Conservation (phyloP, 2,888 invertebrate species). For the Podotricha telesiphe region DNA sequence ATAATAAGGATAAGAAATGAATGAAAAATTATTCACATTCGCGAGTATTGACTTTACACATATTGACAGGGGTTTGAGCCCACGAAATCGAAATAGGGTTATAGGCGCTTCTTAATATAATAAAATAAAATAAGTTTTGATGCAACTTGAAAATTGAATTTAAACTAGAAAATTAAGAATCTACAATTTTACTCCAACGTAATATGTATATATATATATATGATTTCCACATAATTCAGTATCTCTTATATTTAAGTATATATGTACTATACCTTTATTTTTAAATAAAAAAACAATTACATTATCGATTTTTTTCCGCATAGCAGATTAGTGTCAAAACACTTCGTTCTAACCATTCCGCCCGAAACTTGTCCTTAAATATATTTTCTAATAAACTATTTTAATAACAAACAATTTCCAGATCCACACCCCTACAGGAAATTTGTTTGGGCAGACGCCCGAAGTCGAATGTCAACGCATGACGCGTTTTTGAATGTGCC, state of each 20-base stretch:
- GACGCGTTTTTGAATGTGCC: constrained; percentile 77
- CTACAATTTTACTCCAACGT: no score
- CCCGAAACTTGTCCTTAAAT: neutral
- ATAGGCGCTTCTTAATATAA: constrained; percentile 36
- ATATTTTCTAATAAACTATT: neutral
- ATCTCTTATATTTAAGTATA: no score
- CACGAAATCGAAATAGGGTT: constrained; percentile 64
- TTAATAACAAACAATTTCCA: neutral
- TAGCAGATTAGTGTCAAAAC: no score
- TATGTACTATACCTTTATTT: no score
- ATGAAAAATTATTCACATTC: constrained; percentile 79
- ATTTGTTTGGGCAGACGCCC: constrained; percentile 58
- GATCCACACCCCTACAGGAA: constrained; percentile 32
- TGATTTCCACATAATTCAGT: no score
- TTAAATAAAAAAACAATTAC: no score
- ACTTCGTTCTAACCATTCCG: no score
- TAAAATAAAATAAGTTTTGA: constrained; percentile 8
- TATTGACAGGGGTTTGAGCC: constrained; percentile 70
- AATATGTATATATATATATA: no score
- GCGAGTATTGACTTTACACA: constrained; percentile 73
- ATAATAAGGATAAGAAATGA: constrained; percentile 69
- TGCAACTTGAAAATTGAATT: no score
- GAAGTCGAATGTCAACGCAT: constrained; percentile 77
- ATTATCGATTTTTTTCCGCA: no score
- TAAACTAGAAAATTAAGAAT: no score